Percentiles rank a stretch among this genome's conserved stretches.
These are phyloP conservation scores for Noctua janthina DNA, from an alignment of 2,888 invertebrate species.

Conservation along the genomic window DNA sequence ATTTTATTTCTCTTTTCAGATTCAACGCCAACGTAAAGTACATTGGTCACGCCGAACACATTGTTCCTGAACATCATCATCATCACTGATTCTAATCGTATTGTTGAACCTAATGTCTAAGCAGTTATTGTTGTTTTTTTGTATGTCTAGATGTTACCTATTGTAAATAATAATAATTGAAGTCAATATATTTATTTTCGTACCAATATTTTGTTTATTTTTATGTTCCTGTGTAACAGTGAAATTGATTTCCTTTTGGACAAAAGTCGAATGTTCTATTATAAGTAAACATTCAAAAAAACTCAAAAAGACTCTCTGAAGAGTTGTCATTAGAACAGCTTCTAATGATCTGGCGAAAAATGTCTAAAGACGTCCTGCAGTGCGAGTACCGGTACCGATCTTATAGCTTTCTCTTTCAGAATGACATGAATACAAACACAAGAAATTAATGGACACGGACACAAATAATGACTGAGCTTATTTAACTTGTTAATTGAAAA, in stretches of 20 bases:
- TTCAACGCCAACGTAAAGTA: conserved; percentile 74
- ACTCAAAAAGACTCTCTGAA: background rate
- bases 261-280: background rate
- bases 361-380: no score
- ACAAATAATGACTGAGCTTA: background rate
- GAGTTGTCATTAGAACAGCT: no score
- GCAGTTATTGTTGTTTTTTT: conserved; percentile 16
- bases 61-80: conserved; percentile 60
- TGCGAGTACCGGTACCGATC: no score
- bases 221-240: background rate
- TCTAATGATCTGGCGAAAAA: no score
- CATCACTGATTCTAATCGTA: conserved; percentile 42
- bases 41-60: conserved; percentile 67
- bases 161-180: background rate
- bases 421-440: background rate
- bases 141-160: background rate
- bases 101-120: conserved; percentile 23
- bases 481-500: background rate
- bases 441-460: background rate
- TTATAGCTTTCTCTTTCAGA: background rate
- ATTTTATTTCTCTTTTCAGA: conserved; percentile 46
- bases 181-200: background rate
- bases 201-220: background rate
- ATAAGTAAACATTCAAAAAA: background rate
- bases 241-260: background rate